Conservation (phyloP, 2,888 invertebrate genomes). For the Scaptomyza reducta region DNA sequence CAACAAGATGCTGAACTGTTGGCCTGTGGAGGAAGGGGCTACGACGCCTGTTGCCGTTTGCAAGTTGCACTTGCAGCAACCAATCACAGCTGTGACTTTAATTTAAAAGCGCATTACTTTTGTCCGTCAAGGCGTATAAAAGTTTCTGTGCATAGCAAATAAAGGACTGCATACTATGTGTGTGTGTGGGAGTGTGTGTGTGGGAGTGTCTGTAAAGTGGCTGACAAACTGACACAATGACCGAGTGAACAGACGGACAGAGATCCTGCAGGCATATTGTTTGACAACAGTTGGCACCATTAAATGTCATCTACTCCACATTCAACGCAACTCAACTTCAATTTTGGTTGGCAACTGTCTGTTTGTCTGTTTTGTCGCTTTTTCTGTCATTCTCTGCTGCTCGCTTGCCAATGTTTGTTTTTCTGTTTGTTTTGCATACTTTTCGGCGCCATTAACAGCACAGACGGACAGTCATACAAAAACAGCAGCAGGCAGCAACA, state of each 20-base stretch:
- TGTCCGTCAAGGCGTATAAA: constrained; percentile 36
- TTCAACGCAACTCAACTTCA: constrained; percentile 36
- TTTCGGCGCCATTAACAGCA: constrained; percentile 66
- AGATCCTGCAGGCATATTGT: constrained; percentile 47
- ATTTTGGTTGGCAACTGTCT: constrained; percentile 29
- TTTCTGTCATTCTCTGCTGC: constrained; percentile 19
- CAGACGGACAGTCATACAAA: constrained; percentile 42
- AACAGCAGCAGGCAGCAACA: constrained; percentile 20
- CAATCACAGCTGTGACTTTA: constrained; percentile 48
- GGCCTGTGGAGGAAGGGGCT: not conserved
- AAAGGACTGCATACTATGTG: constrained; percentile 8
- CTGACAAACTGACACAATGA: constrained; percentile 66
- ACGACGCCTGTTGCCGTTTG: constrained; percentile 16
- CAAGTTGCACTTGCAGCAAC: constrained; percentile 24
- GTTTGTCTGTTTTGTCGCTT: constrained; percentile 8
- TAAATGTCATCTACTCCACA: constrained; percentile 65
- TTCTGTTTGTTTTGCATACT: constrained; percentile 60
- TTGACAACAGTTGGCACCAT: constrained; percentile 69
- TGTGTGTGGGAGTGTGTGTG: constrained; percentile 3
- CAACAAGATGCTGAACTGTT: constrained; percentile 15
- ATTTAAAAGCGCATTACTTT: constrained; percentile 58
- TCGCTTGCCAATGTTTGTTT: constrained; percentile 25
- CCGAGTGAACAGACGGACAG: constrained; percentile 43
- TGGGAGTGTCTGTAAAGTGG: constrained; percentile 25
- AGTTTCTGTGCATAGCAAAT: constrained; percentile 12